These are phyloP conservation scores for Daboia siamensis DNA, from an alignment of 2,113 vertebrate species.

Conservation along the genomic window DNA sequence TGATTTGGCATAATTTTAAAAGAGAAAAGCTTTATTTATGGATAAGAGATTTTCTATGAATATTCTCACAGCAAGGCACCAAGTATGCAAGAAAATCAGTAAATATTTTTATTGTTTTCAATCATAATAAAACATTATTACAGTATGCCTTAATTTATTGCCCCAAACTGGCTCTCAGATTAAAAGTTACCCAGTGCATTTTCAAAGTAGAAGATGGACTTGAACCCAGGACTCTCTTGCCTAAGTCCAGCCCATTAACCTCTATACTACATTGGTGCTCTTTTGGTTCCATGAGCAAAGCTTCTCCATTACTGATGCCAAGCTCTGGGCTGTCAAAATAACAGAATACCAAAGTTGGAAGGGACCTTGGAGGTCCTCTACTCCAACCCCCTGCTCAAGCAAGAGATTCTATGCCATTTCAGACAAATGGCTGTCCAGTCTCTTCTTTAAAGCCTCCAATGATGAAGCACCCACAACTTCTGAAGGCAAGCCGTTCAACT, in stretches of 20 bases:
- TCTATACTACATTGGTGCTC: not conserved
- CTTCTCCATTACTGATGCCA: not conserved
- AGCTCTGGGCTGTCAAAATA: not conserved
- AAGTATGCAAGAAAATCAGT: not conserved
- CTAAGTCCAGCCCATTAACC: not conserved
- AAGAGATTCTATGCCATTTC: not conserved
- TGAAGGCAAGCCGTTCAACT: not conserved
- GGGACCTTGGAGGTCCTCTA: not conserved
- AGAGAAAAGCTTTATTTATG: slow-evolving; percentile 29
- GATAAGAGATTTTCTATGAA: slow-evolving; percentile 12
- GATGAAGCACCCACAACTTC: not conserved
- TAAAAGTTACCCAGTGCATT: not conserved
- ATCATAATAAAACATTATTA: not conserved
- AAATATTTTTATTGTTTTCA: not conserved
- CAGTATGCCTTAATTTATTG: not conserved
- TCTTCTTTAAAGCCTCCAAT: too few relatives aligned
- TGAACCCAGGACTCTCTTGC: not conserved
- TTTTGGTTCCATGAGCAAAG: not conserved
- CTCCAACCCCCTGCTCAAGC: not conserved
- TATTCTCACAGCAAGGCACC: not conserved
- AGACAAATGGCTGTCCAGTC: too few relatives aligned
- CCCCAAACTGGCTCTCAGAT: not conserved
- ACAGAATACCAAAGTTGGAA: not conserved
- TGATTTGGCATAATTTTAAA: slow-evolving; percentile 46
- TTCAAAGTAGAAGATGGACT: not conserved